Percentiles rank a stretch among this genome's conserved stretches.
Evolutionary conservation across 2,888 invertebrate genomes (phyloP).

Genomic region (Rhingia campestris): DNA sequence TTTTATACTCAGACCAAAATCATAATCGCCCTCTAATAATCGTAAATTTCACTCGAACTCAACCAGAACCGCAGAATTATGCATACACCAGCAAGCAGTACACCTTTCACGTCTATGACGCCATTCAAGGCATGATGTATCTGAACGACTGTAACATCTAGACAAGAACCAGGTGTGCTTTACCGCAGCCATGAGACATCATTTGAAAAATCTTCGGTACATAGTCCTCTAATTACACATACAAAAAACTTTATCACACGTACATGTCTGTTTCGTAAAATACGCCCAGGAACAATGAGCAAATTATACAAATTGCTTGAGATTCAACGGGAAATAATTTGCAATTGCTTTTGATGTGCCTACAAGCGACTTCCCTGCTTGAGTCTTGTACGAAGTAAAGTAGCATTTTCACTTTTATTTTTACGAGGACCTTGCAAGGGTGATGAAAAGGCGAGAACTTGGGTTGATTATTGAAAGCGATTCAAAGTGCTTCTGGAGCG

Average conservation of each 20-base stretch:
- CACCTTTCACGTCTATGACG: conserved; percentile 49
- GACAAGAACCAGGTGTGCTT: conserved; percentile 70
- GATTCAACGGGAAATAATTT: conserved; percentile 74
- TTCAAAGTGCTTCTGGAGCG: conserved; percentile 68
- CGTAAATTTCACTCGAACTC: conserved; percentile 57
- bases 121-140: conserved; percentile 58
- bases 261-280: conserved; percentile 72
- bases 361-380: conserved; percentile 61
- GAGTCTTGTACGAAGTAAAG: conserved; percentile 28
- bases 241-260: conserved; percentile 71
- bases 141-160: conserved; percentile 44
- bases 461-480: conserved; percentile 71
- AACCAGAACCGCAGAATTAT: conserved; percentile 36
- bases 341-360: conserved; percentile 74
- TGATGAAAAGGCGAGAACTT: conserved; percentile 64
- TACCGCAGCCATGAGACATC: conserved; percentile 69
- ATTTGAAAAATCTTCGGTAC: conserved; percentile 65
- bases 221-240: conserved; percentile 71
- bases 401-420: conserved; percentile 68
- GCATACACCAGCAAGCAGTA: conserved; percentile 38
- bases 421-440: conserved; percentile 63
- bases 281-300: conserved; percentile 73
- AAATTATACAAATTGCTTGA: conserved; percentile 74
- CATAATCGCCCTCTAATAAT: conserved; percentile 64
- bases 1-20: conserved; percentile 48